These are phyloP conservation scores for Catamblyrhynchus diadema DNA, from an alignment of 2,797 vertebrate genomes.

Conservation along the genomic window DNA sequence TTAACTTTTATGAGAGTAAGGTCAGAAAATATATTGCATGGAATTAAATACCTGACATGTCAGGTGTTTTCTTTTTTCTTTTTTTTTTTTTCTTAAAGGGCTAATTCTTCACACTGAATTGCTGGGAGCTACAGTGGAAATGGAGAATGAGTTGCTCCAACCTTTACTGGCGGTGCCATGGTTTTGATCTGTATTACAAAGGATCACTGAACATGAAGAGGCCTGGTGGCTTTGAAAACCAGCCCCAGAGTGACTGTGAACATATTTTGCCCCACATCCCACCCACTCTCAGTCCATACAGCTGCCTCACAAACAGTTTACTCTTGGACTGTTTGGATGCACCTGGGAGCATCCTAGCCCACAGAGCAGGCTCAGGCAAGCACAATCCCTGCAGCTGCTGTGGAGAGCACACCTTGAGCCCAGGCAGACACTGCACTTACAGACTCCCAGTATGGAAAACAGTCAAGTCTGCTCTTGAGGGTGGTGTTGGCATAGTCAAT, in stretches of 20 bases:
- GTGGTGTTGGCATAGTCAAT: background rate
- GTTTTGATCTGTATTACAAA: conserved; percentile 38
- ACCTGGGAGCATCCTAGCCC: conserved; percentile 34
- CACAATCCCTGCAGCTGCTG: conserved; percentile 14
- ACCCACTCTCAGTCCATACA: conserved; percentile 7
- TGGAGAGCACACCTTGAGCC: background rate
- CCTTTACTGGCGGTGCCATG: background rate
- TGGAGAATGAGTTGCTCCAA: background rate
- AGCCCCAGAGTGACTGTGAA: background rate
- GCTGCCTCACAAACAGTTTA: background rate
- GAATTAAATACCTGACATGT: background rate
- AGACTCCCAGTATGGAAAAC: background rate
- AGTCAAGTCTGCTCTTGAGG: conserved; percentile 29
- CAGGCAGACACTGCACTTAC: background rate
- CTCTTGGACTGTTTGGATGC: background rate
- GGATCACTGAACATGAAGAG: background rate
- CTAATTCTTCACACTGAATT: background rate
- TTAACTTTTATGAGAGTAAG: background rate
- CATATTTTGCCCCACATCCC: conserved; percentile 11
- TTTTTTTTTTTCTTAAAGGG: background rate
- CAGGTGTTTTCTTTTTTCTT: background rate
- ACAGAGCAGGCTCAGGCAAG: conserved; percentile 11
- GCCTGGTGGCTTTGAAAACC: conserved; percentile 26
- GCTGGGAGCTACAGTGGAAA: background rate
- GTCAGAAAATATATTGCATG: background rate